phyloP scores from a whole-genome alignment of 2,113 vertebrate genomes.

The Passerina amoena region DNA sequence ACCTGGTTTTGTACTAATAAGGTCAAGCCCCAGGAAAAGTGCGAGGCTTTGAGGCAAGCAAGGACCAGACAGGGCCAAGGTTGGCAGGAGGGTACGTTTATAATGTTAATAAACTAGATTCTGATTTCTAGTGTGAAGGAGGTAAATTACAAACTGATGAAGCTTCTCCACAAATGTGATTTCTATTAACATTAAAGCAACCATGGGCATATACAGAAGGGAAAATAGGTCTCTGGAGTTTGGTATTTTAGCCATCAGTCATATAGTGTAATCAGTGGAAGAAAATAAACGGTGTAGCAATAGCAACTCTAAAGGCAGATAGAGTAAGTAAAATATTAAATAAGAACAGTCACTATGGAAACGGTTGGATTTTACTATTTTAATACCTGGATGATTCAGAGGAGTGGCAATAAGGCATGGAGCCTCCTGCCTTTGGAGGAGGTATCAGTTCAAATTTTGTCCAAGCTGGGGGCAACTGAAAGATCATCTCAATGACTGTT shows the following conservation, averaged over 20 bases:
- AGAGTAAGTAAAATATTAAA: constrained; percentile 54
- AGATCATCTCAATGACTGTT: background rate
- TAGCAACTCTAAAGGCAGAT: constrained; percentile 22
- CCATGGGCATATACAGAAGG: background rate
- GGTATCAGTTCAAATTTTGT: background rate
- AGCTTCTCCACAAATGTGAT: constrained; percentile 14
- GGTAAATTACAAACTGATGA: constrained; percentile 19
- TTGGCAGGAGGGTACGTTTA: background rate
- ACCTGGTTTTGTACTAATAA: background rate
- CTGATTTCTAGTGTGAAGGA: background rate
- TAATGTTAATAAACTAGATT: background rate
- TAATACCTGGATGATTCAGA: constrained; percentile 43
- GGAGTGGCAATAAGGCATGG: background rate
- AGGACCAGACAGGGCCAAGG: background rate
- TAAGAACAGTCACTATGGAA: constrained; percentile 56
- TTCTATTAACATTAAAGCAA: constrained; percentile 36
- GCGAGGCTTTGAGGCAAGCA: background rate
- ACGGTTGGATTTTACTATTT: constrained; percentile 42
- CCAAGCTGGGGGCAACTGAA: background rate
- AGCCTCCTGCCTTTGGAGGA: background rate
- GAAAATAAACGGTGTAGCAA: background rate
- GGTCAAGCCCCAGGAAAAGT: background rate
- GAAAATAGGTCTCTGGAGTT: constrained; percentile 2
- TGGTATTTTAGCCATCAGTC: constrained; percentile 17
- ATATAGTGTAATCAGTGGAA: background rate